These are phyloP conservation scores for Sialis fuliginosa DNA, from an alignment of 2,888 invertebrate species.

Conservation along the genomic window DNA sequence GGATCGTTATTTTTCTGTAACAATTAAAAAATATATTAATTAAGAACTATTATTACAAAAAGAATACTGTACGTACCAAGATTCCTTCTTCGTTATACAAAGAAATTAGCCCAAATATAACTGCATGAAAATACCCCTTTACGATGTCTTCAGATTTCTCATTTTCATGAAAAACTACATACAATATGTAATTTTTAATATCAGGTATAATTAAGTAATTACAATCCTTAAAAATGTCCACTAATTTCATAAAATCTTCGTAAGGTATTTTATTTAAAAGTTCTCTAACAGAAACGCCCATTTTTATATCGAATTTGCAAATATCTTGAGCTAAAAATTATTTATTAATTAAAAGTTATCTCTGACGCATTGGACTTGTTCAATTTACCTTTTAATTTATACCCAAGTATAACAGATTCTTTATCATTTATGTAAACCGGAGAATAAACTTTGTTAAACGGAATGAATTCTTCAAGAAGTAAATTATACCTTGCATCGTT, in stretches of 20 bases:
- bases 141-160: conserved; percentile 35
- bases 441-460: conserved; percentile 36
- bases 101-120: conserved; percentile 30
- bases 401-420: conserved; percentile 50
- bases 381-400: conserved; percentile 24
- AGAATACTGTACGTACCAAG: neutral
- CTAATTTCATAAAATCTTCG: conserved; percentile 24
- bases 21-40: neutral
- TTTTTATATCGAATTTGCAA: conserved; percentile 41
- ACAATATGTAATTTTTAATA: conserved; percentile 27
- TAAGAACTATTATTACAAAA: neutral
- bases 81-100: conserved; percentile 17
- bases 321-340: conserved; percentile 29
- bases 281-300: conserved; percentile 36
- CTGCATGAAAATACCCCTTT: conserved; percentile 50
- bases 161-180: conserved; percentile 35
- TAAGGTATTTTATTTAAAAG: conserved; percentile 12
- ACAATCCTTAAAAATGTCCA: conserved; percentile 27
- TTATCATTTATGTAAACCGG: conserved; percentile 47
- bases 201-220: conserved; percentile 37
- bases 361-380: neutral
- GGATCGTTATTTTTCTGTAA: neutral
- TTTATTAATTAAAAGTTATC: conserved; percentile 1
- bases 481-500: conserved; percentile 64
- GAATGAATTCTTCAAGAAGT: conserved; percentile 48